phyloP scores from a whole-genome alignment of 2,888 invertebrate species.

The Elmis aenea region DNA sequence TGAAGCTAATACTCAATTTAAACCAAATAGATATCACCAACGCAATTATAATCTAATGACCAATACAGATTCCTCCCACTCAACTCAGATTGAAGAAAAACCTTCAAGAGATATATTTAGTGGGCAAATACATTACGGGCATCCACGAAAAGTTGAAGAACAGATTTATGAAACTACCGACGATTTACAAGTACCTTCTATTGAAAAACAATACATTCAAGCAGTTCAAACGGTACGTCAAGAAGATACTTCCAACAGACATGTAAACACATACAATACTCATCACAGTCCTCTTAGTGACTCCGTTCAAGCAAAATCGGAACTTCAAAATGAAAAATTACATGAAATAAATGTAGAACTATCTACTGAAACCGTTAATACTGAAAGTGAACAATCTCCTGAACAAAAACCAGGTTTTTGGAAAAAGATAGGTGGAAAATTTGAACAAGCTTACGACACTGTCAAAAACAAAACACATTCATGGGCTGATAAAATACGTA shows the following conservation, averaged over 20 bases:
- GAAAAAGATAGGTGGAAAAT: slow-evolving; percentile 36
- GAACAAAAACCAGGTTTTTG: slow-evolving; percentile 52
- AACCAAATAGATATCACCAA: no score
- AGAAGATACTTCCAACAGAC: slow-evolving; percentile 20
- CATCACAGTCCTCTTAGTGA: no score
- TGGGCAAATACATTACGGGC: slow-evolving; percentile 8
- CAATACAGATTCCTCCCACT: no score
- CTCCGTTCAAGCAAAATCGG: no score
- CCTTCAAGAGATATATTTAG: not conserved
- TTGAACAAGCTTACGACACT: slow-evolving; percentile 16
- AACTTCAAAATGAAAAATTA: no score
- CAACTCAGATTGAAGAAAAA: no score
- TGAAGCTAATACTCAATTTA: no score
- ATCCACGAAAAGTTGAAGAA: slow-evolving; percentile 6
- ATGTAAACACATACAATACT: not conserved
- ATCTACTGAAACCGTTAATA: no score
- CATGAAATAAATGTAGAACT: no score
- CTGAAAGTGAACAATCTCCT: slow-evolving; percentile 21
- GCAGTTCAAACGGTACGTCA: slow-evolving; percentile 18
- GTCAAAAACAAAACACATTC: slow-evolving; percentile 22
- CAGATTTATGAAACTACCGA: slow-evolving; percentile 9
- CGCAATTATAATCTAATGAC: no score
- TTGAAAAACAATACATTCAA: slow-evolving; percentile 14
- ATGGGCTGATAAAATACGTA: slow-evolving; percentile 4
- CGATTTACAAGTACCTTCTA: slow-evolving; percentile 12